Evolutionary conservation across 2,113 vertebrate genomes (phyloP).

Genomic region (Microcebus lehilahytsara): DNA sequence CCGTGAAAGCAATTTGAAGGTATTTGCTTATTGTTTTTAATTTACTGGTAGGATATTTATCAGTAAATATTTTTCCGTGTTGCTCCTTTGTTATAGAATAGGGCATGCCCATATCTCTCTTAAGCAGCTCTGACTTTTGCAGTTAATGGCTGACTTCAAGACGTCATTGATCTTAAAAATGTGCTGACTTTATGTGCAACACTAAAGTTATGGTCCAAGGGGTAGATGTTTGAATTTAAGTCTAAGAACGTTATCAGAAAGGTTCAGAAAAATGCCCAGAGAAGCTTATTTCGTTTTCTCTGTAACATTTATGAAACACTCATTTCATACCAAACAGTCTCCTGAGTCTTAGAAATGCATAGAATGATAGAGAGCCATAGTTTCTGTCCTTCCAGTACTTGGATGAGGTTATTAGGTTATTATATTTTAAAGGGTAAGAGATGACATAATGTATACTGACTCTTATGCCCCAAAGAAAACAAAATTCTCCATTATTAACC

Average conservation of each 20-base stretch:
- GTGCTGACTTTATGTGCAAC: slow-evolving; percentile 69
- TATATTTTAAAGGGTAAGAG: neutral
- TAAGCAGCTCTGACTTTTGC: slow-evolving; percentile 48
- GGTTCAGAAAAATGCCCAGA: slow-evolving; percentile 46
- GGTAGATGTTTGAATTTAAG: slow-evolving; percentile 61
- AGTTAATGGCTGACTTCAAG: slow-evolving; percentile 69
- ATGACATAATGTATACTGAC: neutral
- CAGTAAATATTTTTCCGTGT: slow-evolving; percentile 64
- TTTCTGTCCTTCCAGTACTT: neutral
- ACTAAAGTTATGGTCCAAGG: slow-evolving; percentile 52
- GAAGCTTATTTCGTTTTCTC: slow-evolving; percentile 57
- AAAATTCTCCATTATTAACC: neutral
- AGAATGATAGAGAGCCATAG: neutral
- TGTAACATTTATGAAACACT: slow-evolving; percentile 36
- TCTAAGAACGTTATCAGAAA: slow-evolving; percentile 68
- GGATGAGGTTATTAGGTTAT: too few species aligned
- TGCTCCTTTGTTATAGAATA: slow-evolving; percentile 68
- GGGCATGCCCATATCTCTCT: slow-evolving; percentile 34
- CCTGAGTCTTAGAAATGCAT: neutral
- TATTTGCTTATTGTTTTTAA: slow-evolving; percentile 73
- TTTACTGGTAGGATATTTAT: slow-evolving; percentile 54
- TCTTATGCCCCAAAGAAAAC: neutral
- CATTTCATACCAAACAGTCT: slow-evolving; percentile 21
- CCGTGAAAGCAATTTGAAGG: slow-evolving; percentile 54
- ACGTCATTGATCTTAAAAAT: slow-evolving; percentile 73